Evolutionary conservation across 2,888 invertebrate genomes (phyloP).

Genomic region (Steinernema carpocapsae): DNA sequence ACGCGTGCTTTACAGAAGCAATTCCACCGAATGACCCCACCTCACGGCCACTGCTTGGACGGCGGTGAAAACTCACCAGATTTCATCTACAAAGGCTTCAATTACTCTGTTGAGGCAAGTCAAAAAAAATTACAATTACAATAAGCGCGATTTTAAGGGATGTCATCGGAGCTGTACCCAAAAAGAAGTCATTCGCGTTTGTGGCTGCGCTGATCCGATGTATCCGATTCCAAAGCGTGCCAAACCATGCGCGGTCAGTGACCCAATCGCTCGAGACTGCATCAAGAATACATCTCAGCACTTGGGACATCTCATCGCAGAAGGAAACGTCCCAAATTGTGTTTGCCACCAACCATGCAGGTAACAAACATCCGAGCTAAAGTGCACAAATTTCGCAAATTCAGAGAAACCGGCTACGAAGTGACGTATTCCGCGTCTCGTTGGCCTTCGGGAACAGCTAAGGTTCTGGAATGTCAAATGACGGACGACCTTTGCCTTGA

Average conservation of each 20-base stretch:
- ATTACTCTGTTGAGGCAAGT: slow-evolving; percentile 63
- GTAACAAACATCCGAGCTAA: slow-evolving; percentile 43
- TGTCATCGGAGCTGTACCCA: slow-evolving; percentile 67
- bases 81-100: slow-evolving; percentile 64
- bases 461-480: slow-evolving; percentile 66
- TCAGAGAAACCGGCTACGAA: slow-evolving; percentile 68
- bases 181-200: slow-evolving; percentile 56
- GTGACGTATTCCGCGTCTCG: slow-evolving; percentile 68
- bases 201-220: slow-evolving; percentile 67
- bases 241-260: slow-evolving; percentile 57
- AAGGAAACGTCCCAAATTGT: slow-evolving; percentile 55
- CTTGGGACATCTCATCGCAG: slow-evolving; percentile 59
- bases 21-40: slow-evolving; percentile 62
- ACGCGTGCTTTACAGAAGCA: slow-evolving; percentile 58
- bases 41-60: slow-evolving; percentile 63
- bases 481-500: slow-evolving; percentile 66
- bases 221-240: slow-evolving; percentile 57
- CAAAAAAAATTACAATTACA: too few relatives aligned
- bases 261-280: slow-evolving; percentile 64
- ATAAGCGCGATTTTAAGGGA: slow-evolving; percentile 41
- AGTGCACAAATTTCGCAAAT: slow-evolving; percentile 7
- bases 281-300: slow-evolving; percentile 61
- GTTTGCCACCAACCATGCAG: slow-evolving; percentile 67
- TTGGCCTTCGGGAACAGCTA: slow-evolving; percentile 69
- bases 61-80: slow-evolving; percentile 58